These are phyloP conservation scores for Apantesis nais DNA, from an alignment of 2,888 invertebrate species.

Conservation along the genomic window DNA sequence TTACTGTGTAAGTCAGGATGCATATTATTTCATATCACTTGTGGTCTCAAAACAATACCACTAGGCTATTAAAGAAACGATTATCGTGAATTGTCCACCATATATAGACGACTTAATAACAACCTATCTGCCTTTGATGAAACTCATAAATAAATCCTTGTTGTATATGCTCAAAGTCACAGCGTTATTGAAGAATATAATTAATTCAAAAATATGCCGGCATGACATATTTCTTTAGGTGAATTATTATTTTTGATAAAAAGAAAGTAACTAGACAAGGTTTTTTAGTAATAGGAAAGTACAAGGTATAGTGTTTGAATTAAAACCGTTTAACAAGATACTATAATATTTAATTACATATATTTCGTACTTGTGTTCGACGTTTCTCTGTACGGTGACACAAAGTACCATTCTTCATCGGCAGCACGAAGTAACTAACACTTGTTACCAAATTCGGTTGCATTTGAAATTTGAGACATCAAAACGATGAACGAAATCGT, in stretches of 20 bases:
- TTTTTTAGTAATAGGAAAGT: neutral
- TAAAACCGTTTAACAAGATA: neutral
- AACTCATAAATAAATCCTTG: constrained; percentile 5
- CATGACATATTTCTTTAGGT: constrained; percentile 8
- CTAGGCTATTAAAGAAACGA: neutral
- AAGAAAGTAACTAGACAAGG: neutral
- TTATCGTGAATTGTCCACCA: constrained; percentile 12
- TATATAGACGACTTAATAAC: constrained; percentile 15
- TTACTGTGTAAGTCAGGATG: neutral
- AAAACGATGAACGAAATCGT: constrained; percentile 38
- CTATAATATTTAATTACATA: neutral
- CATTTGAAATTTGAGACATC: constrained; percentile 37
- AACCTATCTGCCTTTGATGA: neutral
- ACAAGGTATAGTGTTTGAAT: neutral
- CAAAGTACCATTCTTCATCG: constrained; percentile 21
- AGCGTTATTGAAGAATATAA: constrained; percentile 6
- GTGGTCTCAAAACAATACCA: constrained; percentile 1
- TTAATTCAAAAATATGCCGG: constrained; percentile 5
- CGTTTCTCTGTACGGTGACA: constrained; percentile 14
- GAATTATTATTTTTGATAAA: neutral
- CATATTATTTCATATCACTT: neutral
- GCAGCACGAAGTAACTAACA: constrained; percentile 15
- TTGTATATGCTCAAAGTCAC: constrained; percentile 5
- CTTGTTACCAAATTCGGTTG: constrained; percentile 28
- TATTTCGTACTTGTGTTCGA: neutral